These are phyloP conservation scores for Sigmodon hispidus DNA, from an alignment of 2,113 vertebrate genomes.

Conservation along the genomic window DNA sequence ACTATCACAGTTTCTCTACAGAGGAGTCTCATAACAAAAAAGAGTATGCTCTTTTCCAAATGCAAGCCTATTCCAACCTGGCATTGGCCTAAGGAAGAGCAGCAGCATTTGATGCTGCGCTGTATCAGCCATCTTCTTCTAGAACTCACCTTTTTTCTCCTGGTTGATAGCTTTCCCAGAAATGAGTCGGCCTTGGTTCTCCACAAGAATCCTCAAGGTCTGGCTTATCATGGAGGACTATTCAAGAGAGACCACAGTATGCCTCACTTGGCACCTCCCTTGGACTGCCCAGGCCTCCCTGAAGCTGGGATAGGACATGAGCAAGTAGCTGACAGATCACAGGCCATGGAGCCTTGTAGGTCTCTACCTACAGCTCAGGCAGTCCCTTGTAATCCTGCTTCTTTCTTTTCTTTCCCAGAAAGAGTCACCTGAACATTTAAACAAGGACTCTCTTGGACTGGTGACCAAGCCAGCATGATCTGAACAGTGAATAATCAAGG, in stretches of 20 bases:
- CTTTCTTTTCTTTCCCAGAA: neutral
- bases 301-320: neutral
- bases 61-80: neutral
- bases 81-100: neutral
- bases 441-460: neutral
- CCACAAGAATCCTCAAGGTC: slow-evolving; percentile 91
- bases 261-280: neutral
- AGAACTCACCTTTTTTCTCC: slow-evolving; percentile 91
- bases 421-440: neutral
- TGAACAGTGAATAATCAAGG: neutral
- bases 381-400: neutral
- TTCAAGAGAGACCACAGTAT: neutral
- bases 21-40: neutral
- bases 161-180: slow-evolving; percentile 87
- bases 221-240: slow-evolving; percentile 82
- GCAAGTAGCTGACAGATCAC: neutral
- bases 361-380: neutral
- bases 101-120: neutral
- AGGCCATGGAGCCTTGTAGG: no score
- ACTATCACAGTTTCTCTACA: neutral
- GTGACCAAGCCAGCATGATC: neutral
- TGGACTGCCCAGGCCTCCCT: neutral
- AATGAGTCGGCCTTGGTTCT: slow-evolving; percentile 93
- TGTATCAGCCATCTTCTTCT: neutral
- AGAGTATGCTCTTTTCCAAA: neutral